Conservation (phyloP, 2,113 vertebrate genomes). For the Typhlomys cinereus region DNA sequence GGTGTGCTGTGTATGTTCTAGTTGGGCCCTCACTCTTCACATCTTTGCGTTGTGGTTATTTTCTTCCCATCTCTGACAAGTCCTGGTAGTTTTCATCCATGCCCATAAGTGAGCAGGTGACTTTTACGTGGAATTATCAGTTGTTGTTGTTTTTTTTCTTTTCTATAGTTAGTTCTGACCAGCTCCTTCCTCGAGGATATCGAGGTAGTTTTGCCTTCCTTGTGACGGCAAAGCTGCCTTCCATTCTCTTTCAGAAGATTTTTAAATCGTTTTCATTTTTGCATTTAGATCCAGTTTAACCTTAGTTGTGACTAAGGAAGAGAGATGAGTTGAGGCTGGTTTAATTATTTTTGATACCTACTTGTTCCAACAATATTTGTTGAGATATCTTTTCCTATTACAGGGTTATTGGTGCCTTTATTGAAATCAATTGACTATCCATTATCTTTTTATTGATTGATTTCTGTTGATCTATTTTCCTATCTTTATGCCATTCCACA, state of each 20-base stretch:
- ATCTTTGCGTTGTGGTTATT: neutral
- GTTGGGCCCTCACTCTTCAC: neutral
- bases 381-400: neutral
- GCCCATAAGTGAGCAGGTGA: neutral
- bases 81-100: neutral
- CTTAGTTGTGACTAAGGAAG: neutral
- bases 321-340: neutral
- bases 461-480: neutral
- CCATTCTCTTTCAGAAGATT: neutral
- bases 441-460: conserved; percentile 11
- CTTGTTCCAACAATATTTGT: neutral
- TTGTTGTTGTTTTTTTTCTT: neutral
- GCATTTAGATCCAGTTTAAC: neutral
- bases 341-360: neutral
- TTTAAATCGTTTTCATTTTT: neutral
- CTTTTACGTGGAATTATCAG: neutral
- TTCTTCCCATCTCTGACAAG: neutral
- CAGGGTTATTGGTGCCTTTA: neutral
- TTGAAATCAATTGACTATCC: neutral
- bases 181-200: neutral
- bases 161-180: neutral
- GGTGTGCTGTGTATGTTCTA: no score
- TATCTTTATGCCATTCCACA: neutral
- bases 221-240: neutral
- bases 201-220: neutral